Evolutionary conservation across 2,888 invertebrate genomes (phyloP).

Genomic region (Tachina grossa): DNA sequence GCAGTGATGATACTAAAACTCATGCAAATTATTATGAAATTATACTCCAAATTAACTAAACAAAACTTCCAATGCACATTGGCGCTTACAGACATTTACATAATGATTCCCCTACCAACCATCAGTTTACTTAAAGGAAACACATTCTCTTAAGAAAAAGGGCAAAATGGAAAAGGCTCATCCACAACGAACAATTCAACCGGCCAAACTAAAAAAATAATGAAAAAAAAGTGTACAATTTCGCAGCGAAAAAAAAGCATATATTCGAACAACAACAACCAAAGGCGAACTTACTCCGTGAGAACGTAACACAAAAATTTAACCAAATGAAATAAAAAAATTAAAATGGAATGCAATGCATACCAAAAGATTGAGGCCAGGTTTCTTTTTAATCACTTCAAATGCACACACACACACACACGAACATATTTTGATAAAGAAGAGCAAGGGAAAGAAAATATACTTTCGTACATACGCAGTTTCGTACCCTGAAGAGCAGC

Average conservation of each 20-base stretch:
- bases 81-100: conserved; percentile 76
- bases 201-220: not conserved
- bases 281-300: conserved; percentile 59
- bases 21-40: conserved; percentile 43
- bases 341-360: conserved; percentile 66
- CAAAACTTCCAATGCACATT: conserved; percentile 55
- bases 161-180: conserved; percentile 43
- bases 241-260: conserved; percentile 23
- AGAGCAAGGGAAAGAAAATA: conserved; percentile 20
- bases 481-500: conserved; percentile 22
- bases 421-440: conserved; percentile 20
- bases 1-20: conserved; percentile 6
- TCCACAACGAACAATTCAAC: conserved; percentile 31
- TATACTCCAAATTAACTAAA: conserved; percentile 59
- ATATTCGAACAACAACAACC: conserved; percentile 45
- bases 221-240: conserved; percentile 11
- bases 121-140: conserved; percentile 40
- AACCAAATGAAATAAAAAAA: conserved; percentile 51
- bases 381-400: conserved; percentile 68
- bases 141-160: conserved; percentile 25
- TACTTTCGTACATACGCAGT: conserved; percentile 14
- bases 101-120: conserved; percentile 71
- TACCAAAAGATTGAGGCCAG: conserved; percentile 69
- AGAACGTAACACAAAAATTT: conserved; percentile 66
- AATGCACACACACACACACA: conserved; percentile 11